phyloP scores from a whole-genome alignment of 2,888 invertebrate genomes.

The Phytoseiulus persimilis region DNA sequence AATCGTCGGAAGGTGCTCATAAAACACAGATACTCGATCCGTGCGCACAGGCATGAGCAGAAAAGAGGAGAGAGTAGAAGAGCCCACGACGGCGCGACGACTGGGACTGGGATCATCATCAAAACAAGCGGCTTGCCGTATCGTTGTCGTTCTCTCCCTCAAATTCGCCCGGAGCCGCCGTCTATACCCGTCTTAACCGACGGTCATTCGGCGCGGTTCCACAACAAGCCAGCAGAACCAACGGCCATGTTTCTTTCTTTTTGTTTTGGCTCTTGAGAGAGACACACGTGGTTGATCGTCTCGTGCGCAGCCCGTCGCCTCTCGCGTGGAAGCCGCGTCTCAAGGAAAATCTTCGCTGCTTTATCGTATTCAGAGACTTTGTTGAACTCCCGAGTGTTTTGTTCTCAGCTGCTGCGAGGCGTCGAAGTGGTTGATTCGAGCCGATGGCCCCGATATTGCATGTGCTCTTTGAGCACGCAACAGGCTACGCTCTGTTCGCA shows the following conservation, averaged over 20 bases:
- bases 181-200: too few relatives aligned
- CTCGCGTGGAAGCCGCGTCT: neutral
- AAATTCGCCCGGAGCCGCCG: too few relatives aligned
- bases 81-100: too few relatives aligned
- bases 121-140: too few relatives aligned
- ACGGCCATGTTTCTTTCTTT: neutral
- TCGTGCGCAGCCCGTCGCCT: neutral
- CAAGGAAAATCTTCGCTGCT: neutral
- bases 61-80: too few relatives aligned
- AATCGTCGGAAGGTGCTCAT: neutral
- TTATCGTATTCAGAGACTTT: neutral
- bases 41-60: neutral
- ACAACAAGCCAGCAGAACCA: neutral
- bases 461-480: slow-evolving; percentile 85
- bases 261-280: neutral
- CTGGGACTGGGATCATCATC: too few relatives aligned
- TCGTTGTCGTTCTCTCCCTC: too few relatives aligned
- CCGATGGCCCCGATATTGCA: slow-evolving; percentile 46
- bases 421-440: neutral
- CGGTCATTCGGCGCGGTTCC: too few relatives aligned
- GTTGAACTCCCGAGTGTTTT: neutral
- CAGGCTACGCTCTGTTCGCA: slow-evolving; percentile 84
- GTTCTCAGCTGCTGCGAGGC: neutral
- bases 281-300: slow-evolving; percentile 5
- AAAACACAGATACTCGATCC: neutral